Conservation (phyloP, 2,797 vertebrate species). For the Pantherophis alleghaniensis region DNA sequence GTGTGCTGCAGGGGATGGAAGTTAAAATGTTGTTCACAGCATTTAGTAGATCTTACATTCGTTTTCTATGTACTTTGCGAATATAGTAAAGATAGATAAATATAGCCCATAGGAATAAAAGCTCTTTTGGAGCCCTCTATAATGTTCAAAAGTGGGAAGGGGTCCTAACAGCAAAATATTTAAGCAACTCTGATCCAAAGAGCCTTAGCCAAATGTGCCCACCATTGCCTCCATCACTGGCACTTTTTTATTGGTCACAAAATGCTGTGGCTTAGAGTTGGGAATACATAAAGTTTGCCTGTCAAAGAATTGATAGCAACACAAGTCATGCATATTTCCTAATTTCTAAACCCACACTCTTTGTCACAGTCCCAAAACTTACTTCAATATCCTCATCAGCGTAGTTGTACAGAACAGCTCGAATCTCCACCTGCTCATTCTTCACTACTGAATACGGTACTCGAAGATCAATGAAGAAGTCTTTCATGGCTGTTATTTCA, state of each 20-base stretch:
- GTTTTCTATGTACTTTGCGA: too few species aligned
- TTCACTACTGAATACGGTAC: slow-evolving; percentile 86
- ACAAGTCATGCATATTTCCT: background rate
- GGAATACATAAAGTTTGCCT: background rate
- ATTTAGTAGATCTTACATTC: too few species aligned
- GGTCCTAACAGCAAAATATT: background rate
- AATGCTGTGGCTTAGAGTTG: background rate
- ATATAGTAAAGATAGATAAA: too few species aligned
- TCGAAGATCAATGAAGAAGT: slow-evolving; percentile 86
- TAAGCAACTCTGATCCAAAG: background rate
- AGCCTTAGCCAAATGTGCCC: background rate
- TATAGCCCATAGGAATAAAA: too few species aligned
- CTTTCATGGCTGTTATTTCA: slow-evolving; percentile 78
- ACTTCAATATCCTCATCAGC: slow-evolving; percentile 27
- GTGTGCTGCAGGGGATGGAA: too few species aligned
- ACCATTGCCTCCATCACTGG: background rate
- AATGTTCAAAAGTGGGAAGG: too few species aligned
- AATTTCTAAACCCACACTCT: background rate
- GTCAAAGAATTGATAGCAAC: background rate
- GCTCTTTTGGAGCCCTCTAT: too few species aligned
- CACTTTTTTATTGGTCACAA: background rate
- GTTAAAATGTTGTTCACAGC: too few species aligned
- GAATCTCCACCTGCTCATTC: slow-evolving; percentile 88
- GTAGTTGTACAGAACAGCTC: slow-evolving; percentile 87
- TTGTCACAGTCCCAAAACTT: slow-evolving; percentile 16